phyloP scores from a whole-genome alignment of 2,888 invertebrate genomes.

The Amblyteles armatorius region DNA sequence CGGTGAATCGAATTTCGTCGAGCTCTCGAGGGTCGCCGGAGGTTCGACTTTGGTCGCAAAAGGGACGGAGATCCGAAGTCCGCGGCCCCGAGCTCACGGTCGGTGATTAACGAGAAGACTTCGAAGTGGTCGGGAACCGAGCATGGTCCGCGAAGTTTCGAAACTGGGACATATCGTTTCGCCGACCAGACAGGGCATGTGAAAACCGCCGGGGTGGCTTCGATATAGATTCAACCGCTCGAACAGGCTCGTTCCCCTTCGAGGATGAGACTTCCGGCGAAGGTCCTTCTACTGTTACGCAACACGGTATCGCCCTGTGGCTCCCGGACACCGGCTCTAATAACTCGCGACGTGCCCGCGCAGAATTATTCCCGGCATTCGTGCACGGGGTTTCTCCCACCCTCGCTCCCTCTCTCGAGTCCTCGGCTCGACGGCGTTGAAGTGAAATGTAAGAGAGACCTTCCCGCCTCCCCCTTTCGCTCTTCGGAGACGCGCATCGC shows the following conservation, averaged over 20 bases:
- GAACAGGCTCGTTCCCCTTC: not conserved
- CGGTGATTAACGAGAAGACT: constrained; percentile 23
- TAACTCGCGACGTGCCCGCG: not conserved
- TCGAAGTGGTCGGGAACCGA: not conserved
- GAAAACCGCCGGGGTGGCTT: not conserved
- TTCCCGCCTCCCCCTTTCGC: not conserved
- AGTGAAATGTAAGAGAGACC: constrained; percentile 25
- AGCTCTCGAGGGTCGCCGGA: not conserved
- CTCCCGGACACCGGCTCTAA: not conserved
- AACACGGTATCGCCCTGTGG: not conserved
- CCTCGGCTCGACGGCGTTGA: not conserved
- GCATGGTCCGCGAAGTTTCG: not conserved
- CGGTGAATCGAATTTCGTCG: not conserved
- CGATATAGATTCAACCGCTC: not conserved
- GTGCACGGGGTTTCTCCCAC: not conserved
- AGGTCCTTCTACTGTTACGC: not conserved
- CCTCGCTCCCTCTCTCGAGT: not conserved
- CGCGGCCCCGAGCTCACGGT: not conserved
- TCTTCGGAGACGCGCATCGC: not conserved
- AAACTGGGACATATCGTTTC: constrained; percentile 17
- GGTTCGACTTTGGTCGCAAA: not conserved
- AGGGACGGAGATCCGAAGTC: not conserved
- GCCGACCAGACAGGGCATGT: not conserved
- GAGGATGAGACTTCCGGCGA: not conserved
- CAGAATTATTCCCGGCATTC: not conserved